phyloP scores from a whole-genome alignment of 2,113 vertebrate species.

The Microcebus jonahi region DNA sequence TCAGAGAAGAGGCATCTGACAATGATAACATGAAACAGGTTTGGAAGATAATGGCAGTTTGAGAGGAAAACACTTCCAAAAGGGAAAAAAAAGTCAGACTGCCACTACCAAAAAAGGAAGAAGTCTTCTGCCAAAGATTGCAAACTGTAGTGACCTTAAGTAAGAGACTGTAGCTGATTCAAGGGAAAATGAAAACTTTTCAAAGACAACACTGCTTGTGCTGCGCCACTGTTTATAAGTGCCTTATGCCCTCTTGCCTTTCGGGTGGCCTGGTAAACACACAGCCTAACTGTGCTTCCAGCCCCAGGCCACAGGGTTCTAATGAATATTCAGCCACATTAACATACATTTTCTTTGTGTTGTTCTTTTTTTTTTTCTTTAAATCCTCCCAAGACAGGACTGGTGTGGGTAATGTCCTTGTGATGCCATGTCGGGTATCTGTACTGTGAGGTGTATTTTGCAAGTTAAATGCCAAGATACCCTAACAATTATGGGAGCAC shows the following conservation, averaged over 20 bases:
- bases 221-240: slow-evolving; percentile 84
- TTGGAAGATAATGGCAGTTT: slow-evolving; percentile 90
- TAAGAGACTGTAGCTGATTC: slow-evolving; percentile 86
- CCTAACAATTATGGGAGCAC: slow-evolving; percentile 22
- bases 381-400: neutral
- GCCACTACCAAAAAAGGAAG: slow-evolving; percentile 97
- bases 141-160: slow-evolving; percentile 92
- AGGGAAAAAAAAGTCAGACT: slow-evolving; percentile 77
- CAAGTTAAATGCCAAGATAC: slow-evolving; percentile 45
- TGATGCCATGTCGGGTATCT: neutral
- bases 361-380: neutral
- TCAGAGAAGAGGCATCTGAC: slow-evolving; percentile 95
- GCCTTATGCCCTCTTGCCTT: slow-evolving; percentile 84
- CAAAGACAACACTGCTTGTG: slow-evolving; percentile 86
- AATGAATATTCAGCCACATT: slow-evolving; percentile 83
- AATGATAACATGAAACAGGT: slow-evolving; percentile 99
- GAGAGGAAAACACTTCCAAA: slow-evolving; percentile 90
- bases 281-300: slow-evolving; percentile 81
- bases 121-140: slow-evolving; percentile 90
- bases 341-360: slow-evolving; percentile 62
- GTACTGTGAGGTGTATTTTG: neutral
- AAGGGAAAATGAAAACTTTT: slow-evolving; percentile 87
- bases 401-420: slow-evolving; percentile 33
- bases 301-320: slow-evolving; percentile 77
- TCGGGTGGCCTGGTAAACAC: slow-evolving; percentile 85